Percentiles rank a stretch among this genome's conserved stretches.
Conservation (phyloP, 2,888 invertebrate genomes). For the Eupithecia dodoneata region DNA sequence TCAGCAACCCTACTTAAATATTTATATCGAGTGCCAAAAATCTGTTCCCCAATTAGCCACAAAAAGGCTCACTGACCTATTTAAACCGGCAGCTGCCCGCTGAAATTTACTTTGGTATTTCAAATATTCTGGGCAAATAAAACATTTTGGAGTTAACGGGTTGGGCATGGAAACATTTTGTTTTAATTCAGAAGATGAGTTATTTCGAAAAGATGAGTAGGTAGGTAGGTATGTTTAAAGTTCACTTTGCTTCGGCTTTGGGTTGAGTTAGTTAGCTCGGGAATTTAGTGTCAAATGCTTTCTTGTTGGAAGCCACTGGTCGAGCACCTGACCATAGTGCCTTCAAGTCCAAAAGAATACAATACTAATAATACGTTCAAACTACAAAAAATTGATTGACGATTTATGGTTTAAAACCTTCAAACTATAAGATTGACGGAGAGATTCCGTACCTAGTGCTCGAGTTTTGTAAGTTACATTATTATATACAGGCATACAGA, state of each 20-base stretch:
- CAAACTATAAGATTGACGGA: too few species aligned
- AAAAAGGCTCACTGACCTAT: constrained; percentile 25
- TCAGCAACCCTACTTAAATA: constrained; percentile 11
- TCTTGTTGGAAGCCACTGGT: background rate
- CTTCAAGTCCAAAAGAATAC: too few species aligned
- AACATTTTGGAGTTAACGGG: constrained; percentile 41
- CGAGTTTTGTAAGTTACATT: too few species aligned
- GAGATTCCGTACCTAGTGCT: too few species aligned
- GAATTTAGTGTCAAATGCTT: background rate
- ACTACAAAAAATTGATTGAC: too few species aligned
- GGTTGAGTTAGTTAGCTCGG: background rate
- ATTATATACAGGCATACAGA: too few species aligned
- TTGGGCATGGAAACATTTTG: constrained; percentile 37
- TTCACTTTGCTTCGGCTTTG: background rate
- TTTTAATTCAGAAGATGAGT: constrained; percentile 31
- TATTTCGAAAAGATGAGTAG: constrained; percentile 14
- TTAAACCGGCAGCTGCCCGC: constrained; percentile 19
- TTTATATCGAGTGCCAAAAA: constrained; percentile 23
- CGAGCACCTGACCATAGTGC: too few species aligned
- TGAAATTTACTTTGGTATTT: constrained; percentile 14
- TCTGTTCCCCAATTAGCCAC: constrained; percentile 23
- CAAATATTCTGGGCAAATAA: constrained; percentile 39
- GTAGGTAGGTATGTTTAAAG: background rate
- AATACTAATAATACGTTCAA: too few species aligned
- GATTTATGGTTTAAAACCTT: too few species aligned